Base-by-base conservation (phyloP, 1,140 invertebrate species). In the Pinna nobilis region DNA sequence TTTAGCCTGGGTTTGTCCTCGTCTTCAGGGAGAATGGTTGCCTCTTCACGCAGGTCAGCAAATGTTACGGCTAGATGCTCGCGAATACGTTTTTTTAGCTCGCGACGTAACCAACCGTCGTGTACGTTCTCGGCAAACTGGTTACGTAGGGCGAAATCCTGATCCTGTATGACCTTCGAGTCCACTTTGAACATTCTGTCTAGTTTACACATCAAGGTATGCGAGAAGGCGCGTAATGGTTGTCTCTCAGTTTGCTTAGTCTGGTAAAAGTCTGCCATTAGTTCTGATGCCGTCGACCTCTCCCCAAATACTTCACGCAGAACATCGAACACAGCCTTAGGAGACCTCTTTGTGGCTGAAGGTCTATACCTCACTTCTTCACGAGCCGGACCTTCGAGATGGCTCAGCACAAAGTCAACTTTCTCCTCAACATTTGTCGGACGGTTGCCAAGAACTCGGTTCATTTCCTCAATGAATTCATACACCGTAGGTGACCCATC, bases 101-200 rank as follows among this genome's bases (percentile, higher is more conserved):
- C 53, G 20, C 66, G 28, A 32, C 47, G 57, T 11, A 71, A 35
- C 59, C 44, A 63, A 18, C 37, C 39, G 11, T 20, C 18, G 23
- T 44, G 33, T 13, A 71, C 69, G 20, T 71, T 71, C 32, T 71
- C 69, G 9, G 59, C 60, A 53, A 64, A 71, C 23, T 71, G 59
- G 20, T 64, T 63, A 11, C 57, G 44, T 3, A 41, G 37, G 4
- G 28, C 25, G 3, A 37, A 20, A 35, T 63, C 49, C 30, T 53
- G 15, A 61, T 61, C 47, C 20, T 1, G 23, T 25, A 51, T 25
- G 18, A 15, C 23, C n/a, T 35, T 61, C 6, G 41, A n/a, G 39
- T 61, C 41, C 7, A 39, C 28, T 25, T 49, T 41, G 4, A n/a
- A 50, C 2, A 70, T 44, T 30, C 51, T 23, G 51, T 53, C 51